Conservation (phyloP, 2,888 invertebrate genomes). For the Strigamia crassipes region DNA sequence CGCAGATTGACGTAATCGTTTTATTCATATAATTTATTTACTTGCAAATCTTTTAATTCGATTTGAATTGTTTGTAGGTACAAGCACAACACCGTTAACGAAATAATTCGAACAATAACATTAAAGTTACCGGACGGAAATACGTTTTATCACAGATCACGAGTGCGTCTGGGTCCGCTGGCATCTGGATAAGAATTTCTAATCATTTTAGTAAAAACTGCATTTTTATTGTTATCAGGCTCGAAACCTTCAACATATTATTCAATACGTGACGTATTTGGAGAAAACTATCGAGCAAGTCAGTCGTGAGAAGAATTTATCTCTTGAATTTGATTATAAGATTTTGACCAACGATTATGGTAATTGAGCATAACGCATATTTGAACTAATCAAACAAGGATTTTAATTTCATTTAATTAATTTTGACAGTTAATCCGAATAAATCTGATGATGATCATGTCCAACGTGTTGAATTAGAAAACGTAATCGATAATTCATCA, state of each 20-base stretch:
- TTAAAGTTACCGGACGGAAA: neutral
- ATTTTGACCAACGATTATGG: neutral
- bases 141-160: neutral
- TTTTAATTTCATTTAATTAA: neutral
- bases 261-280: neutral
- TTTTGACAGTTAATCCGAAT: neutral
- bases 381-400: too few relatives aligned
- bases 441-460: neutral
- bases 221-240: neutral
- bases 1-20: neutral
- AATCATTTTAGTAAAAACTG: neutral
- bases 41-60: neutral
- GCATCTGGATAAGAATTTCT: neutral
- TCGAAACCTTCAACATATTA: neutral
- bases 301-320: slow-evolving; percentile 10
- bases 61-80: neutral
- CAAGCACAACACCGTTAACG: neutral
- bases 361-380: neutral
- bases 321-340: neutral
- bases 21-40: neutral
- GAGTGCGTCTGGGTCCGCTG: neutral
- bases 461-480: neutral
- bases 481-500: neutral
- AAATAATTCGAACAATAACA: neutral
- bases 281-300: slow-evolving; percentile 1